Evolutionary conservation across 2,888 invertebrate genomes (phyloP).

Genomic region (Cheilosia impressa): DNA sequence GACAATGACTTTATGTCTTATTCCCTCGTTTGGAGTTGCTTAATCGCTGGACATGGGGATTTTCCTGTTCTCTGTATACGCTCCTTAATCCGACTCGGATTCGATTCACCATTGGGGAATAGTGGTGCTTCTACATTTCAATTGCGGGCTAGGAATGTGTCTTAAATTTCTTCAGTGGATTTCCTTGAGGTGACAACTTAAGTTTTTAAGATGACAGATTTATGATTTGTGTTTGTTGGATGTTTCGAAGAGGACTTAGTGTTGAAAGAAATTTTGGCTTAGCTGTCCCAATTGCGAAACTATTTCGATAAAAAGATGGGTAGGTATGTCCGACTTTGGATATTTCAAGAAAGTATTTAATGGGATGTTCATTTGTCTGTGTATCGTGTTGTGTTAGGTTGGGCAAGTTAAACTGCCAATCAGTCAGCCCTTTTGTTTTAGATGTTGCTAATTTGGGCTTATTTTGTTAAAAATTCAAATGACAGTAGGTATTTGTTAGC

Average conservation of each 20-base stretch:
- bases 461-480: too few species aligned
- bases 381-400: too few species aligned
- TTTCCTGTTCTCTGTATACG: constrained; percentile 1
- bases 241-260: constrained; percentile 1
- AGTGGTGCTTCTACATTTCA: constrained; percentile 15
- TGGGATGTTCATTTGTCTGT: too few species aligned
- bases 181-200: constrained; percentile 32
- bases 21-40: constrained; percentile 38
- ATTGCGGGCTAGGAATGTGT: constrained; percentile 22
- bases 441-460: too few species aligned
- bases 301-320: background rate
- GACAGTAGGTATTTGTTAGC: too few species aligned
- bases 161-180: constrained; percentile 29
- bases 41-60: constrained; percentile 49
- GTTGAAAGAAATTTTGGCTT: constrained; percentile 5
- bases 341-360: too few species aligned
- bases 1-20: constrained; percentile 50
- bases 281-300: background rate
- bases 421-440: too few species aligned
- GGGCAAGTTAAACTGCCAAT: too few species aligned
- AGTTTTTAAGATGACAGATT: constrained; percentile 31
- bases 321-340: background rate
- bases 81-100: constrained; percentile 58
- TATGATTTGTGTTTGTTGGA: background rate
- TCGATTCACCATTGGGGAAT: constrained; percentile 43